Evolutionary conservation across 1,140 invertebrate species (phyloP).

Genomic region (Episyrphus balteatus): DNA sequence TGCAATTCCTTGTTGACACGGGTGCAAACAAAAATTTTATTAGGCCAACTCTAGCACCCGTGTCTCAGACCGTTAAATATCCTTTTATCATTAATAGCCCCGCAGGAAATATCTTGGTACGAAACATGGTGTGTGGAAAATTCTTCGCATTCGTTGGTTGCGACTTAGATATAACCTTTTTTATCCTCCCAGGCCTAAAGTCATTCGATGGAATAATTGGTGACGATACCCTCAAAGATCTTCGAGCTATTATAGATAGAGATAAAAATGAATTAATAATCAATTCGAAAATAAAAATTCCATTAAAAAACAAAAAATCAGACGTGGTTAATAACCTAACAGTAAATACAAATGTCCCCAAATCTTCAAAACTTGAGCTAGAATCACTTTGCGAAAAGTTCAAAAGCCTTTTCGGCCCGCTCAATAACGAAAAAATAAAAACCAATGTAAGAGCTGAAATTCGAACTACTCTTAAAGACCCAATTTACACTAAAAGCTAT

Average conservation of each 20-base stretch:
- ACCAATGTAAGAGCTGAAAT: no score
- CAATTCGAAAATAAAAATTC: not conserved
- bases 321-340: not conserved
- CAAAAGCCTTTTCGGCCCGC: not conserved
- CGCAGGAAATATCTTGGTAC: not conserved
- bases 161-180: not conserved
- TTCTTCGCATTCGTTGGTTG: not conserved
- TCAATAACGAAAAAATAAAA: not conserved
- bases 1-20: no score
- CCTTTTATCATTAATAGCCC: no score
- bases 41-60: not conserved
- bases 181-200: not conserved
- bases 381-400: not conserved
- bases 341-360: not conserved
- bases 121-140: not conserved
- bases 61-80: not conserved
- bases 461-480: not conserved
- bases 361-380: not conserved
- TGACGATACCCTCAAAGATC: no score
- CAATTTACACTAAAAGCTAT: constrained; percentile 4
- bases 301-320: not conserved
- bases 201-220: no score
- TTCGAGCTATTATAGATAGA: no score
- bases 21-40: not conserved
- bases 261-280: not conserved